Conservation (phyloP, 2,797 vertebrate species). For the Phyllotis vaccarum region DNA sequence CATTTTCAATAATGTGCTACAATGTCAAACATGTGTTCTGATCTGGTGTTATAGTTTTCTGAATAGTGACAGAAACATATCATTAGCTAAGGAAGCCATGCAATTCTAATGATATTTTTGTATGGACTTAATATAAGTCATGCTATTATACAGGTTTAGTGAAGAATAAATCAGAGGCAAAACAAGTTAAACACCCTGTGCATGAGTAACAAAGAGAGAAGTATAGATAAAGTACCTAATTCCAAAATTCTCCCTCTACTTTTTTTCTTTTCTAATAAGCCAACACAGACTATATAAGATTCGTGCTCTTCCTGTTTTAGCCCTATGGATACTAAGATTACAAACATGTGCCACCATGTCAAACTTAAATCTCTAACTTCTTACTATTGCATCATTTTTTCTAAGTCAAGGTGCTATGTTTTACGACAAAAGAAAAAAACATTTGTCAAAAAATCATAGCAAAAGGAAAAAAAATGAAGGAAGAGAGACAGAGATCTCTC, state of each 20-base stretch:
- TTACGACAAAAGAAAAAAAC: neutral
- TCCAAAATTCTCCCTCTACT: neutral
- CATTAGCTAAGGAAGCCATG: neutral
- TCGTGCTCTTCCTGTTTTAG: neutral
- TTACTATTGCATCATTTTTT: neutral
- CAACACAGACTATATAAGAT: neutral
- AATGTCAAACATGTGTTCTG: neutral
- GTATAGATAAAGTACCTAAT: neutral
- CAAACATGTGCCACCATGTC: neutral
- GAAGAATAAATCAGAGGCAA: neutral
- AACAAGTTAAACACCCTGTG: neutral
- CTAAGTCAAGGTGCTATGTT: neutral
- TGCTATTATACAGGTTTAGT: neutral
- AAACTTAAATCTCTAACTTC: neutral
- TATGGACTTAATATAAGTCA: neutral
- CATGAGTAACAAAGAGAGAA: neutral
- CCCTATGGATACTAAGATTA: neutral
- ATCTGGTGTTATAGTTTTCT: neutral
- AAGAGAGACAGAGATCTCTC: neutral
- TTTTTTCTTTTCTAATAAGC: neutral
- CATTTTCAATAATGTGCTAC: neutral
- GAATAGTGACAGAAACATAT: neutral
- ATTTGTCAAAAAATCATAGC: neutral
- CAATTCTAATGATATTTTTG: neutral
- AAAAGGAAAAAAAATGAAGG: slow-evolving; percentile 45